Conservation (phyloP, 2,797 vertebrate species). For the Cyclopterus lumpus region DNA sequence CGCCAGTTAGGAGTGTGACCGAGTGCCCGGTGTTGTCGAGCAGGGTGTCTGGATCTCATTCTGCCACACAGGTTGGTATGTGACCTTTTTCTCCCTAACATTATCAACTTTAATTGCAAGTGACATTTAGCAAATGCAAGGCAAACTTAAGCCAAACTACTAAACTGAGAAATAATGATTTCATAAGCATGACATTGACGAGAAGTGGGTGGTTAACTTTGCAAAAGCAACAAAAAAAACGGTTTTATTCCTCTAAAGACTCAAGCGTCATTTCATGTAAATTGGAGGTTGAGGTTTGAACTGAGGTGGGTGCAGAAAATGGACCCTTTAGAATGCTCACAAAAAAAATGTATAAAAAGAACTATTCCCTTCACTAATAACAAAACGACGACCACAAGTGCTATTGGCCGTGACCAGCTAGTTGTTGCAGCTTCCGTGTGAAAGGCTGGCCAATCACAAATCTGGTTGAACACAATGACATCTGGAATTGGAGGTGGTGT, state of each 20-base stretch:
- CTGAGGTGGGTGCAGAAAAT: neutral
- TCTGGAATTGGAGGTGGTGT: neutral
- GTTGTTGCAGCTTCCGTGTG: neutral
- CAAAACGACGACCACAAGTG: neutral
- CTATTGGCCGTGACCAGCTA: neutral
- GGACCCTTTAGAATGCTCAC: neutral
- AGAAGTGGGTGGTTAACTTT: slow-evolving; percentile 65
- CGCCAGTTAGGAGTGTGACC: slow-evolving; percentile 72
- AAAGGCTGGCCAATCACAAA: neutral
- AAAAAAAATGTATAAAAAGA: neutral
- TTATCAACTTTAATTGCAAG: slow-evolving; percentile 86
- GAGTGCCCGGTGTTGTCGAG: slow-evolving; percentile 48
- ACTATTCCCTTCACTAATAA: neutral
- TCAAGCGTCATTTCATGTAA: neutral
- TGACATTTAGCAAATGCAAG: slow-evolving; percentile 87
- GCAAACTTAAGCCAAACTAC: slow-evolving; percentile 72
- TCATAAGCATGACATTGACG: slow-evolving; percentile 72
- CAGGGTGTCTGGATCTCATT: slow-evolving; percentile 53
- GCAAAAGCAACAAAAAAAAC: slow-evolving; percentile 14
- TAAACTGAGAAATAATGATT: slow-evolving; percentile 78
- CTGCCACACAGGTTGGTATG: slow-evolving; percentile 64
- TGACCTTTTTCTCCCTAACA: slow-evolving; percentile 85
- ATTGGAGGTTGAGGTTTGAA: neutral
- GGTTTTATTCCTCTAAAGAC: slow-evolving; percentile 3
- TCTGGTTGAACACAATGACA: neutral